Conservation (phyloP, 2,888 invertebrate genomes). For the Protophormia terraenovae region DNA sequence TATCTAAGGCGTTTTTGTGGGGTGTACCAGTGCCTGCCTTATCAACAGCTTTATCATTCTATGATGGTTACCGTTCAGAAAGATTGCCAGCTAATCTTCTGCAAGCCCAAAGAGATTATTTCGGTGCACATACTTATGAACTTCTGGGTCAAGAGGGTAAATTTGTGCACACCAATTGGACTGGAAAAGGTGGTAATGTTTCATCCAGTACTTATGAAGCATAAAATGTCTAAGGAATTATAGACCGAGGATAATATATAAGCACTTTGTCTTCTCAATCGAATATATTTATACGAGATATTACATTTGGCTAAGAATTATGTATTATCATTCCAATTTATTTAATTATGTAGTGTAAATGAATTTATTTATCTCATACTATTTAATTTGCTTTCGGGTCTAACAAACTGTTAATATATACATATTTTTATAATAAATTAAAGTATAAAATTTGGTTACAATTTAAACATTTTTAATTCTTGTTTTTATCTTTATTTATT, state of each 20-base stretch:
- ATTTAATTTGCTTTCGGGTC: background rate
- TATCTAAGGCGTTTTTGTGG: conserved; percentile 86
- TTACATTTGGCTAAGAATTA: background rate
- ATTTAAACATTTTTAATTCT: background rate
- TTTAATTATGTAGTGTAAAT: background rate
- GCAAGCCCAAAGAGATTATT: conserved; percentile 98
- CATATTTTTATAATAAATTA: conserved; percentile 10
- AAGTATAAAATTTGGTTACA: conserved; percentile 9
- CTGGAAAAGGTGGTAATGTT: conserved; percentile 97
- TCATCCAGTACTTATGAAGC: conserved; percentile 96
- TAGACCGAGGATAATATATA: background rate
- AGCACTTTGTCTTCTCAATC: background rate
- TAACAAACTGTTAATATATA: background rate
- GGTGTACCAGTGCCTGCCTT: conserved; percentile 98
- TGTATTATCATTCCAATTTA: background rate
- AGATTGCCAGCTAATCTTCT: conserved; percentile 96
- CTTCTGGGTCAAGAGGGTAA: conserved; percentile 91
- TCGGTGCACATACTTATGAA: conserved; percentile 99
- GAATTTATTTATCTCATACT: background rate
- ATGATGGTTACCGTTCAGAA: conserved; percentile 95
- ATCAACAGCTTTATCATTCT: conserved; percentile 96
- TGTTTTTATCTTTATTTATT: background rate
- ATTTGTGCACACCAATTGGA: conserved; percentile 99
- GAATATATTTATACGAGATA: background rate
- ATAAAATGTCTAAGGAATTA: conserved; percentile 77